Evolutionary conservation across 2,888 invertebrate species (phyloP).

Genomic region (Rotaria sp.): DNA sequence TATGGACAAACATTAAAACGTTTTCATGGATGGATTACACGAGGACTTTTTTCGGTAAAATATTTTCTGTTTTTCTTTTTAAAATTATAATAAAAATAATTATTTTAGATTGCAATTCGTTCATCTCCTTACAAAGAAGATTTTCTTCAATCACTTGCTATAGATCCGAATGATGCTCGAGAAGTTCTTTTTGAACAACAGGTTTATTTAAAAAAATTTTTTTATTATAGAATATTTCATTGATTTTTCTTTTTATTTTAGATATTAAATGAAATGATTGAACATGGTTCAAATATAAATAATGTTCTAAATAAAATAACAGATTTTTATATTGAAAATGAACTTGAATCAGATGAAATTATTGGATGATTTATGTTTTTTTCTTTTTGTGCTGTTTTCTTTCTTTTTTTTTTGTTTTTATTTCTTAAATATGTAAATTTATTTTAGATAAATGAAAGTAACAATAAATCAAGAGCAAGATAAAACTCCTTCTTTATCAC

Average conservation of each 20-base stretch:
- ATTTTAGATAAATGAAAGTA: background rate
- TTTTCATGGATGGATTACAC: slow-evolving; percentile 54
- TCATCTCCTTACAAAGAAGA: slow-evolving; percentile 47
- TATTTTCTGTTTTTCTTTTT: slow-evolving; percentile 42
- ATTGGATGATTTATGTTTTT: background rate
- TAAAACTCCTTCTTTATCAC: slow-evolving; percentile 45
- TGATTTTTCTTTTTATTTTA: background rate
- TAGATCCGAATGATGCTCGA: slow-evolving; percentile 41
- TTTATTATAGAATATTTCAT: background rate
- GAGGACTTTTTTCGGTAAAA: slow-evolving; percentile 54
- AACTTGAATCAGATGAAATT: background rate
- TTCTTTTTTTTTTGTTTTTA: background rate
- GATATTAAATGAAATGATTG: background rate
- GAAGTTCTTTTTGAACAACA: slow-evolving; percentile 42
- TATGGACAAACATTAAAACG: slow-evolving; percentile 51
- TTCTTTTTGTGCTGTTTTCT: no score
- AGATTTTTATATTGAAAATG: background rate
- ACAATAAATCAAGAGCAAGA: background rate
- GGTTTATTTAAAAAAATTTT: background rate
- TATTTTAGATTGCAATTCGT: slow-evolving; percentile 49
- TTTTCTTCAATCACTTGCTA: slow-evolving; percentile 45
- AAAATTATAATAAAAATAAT: background rate
- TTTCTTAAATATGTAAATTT: background rate
- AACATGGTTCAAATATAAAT: background rate
- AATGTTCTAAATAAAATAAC: background rate